Evolutionary conservation across 2,113 vertebrate genomes (phyloP).

Genomic region (Poecilia latipinna): DNA sequence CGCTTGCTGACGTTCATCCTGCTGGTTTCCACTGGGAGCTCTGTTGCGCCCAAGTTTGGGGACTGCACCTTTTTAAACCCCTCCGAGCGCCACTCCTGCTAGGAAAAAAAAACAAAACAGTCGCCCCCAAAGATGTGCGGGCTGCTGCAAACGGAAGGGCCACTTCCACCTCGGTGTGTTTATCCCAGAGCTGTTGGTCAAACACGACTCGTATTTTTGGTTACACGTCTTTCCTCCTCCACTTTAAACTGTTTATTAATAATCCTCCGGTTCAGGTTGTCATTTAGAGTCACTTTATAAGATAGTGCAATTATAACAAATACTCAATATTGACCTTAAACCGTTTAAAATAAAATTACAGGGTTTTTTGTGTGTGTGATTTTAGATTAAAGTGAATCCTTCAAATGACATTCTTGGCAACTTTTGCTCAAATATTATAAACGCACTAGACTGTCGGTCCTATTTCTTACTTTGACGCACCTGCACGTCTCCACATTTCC

Average conservation of each 20-base stretch:
- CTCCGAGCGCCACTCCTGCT: slow-evolving; percentile 75
- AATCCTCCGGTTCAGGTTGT: not conserved
- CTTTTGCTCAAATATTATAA: not conserved
- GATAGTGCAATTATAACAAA: not conserved
- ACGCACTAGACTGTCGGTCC: not conserved
- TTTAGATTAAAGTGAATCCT: not conserved
- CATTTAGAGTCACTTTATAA: slow-evolving; percentile 5
- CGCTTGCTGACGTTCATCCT: slow-evolving; percentile 60
- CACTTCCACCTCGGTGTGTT: slow-evolving; percentile 75
- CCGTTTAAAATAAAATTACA: not conserved
- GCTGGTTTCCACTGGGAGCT: slow-evolving; percentile 32
- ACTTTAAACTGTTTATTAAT: slow-evolving; percentile 38
- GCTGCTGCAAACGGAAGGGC: slow-evolving; percentile 76
- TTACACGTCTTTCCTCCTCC: slow-evolving; percentile 46
- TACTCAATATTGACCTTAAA: not conserved
- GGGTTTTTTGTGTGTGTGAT: not conserved
- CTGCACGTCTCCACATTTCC: slow-evolving; percentile 26
- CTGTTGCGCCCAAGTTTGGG: slow-evolving; percentile 67
- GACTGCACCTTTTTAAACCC: slow-evolving; percentile 81
- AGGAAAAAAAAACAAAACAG: slow-evolving; percentile 55
- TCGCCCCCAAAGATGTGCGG: slow-evolving; percentile 81
- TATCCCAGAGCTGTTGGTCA: slow-evolving; percentile 59
- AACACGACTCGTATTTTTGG: slow-evolving; percentile 65
- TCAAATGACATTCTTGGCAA: not conserved
- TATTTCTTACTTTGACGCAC: slow-evolving; percentile 43